Conservation (phyloP, 2,888 invertebrate genomes). For the Acleris holmiana region DNA sequence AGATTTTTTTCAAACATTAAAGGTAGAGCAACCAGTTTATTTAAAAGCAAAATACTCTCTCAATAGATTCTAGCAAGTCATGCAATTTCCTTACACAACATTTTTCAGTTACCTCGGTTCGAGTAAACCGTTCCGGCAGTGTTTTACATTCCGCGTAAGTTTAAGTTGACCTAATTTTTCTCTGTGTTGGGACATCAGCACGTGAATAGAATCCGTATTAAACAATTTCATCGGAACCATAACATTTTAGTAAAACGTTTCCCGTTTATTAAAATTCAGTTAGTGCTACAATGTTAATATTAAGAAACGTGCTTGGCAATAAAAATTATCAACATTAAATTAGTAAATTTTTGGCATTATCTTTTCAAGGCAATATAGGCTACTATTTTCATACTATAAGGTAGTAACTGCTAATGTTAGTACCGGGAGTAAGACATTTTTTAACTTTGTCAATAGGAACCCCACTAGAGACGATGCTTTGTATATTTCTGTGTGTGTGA, state of each 20-base stretch:
- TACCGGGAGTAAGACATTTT: too few relatives aligned
- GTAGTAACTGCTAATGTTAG: too few relatives aligned
- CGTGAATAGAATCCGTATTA: constrained; percentile 31
- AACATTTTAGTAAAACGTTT: constrained; percentile 19
- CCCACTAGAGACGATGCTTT: too few relatives aligned
- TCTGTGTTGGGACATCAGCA: constrained; percentile 29
- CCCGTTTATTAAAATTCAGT: constrained; percentile 21
- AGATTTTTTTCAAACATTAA: too few relatives aligned
- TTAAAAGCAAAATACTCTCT: neutral
- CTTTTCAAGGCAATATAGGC: too few relatives aligned
- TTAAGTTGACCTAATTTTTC: constrained; percentile 41
- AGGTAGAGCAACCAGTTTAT: too few relatives aligned
- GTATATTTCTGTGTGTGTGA: too few relatives aligned
- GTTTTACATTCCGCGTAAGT: constrained; percentile 39
- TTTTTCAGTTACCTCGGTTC: constrained; percentile 27
- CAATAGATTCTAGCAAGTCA: constrained; percentile 3
- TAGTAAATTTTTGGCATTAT: too few relatives aligned
- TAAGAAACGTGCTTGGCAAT: constrained; percentile 13
- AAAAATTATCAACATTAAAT: too few relatives aligned
- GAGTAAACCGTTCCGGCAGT: constrained; percentile 16
- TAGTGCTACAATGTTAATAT: constrained; percentile 7
- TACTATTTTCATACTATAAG: too few relatives aligned
- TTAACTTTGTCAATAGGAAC: too few relatives aligned
- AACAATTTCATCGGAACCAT: constrained; percentile 10
- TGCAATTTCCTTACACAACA: constrained; percentile 1